These are phyloP conservation scores for Stichodactyla helianthus DNA, from an alignment of 64 coral and sea anemone genomes.

Conservation along the genomic window DNA sequence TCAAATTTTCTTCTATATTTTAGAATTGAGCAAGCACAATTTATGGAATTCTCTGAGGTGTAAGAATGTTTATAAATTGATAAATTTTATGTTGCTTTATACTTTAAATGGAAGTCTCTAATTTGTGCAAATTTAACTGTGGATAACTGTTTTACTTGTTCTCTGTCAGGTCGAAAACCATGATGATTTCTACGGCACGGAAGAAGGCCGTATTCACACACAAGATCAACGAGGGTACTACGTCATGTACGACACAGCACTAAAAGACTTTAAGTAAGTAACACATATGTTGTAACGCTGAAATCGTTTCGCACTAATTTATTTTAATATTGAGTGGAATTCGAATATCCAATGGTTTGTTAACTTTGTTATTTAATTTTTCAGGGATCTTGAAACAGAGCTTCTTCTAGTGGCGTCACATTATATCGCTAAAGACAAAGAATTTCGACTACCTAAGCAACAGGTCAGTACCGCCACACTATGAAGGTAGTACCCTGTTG, in stretches of 20 bases:
- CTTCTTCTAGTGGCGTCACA: slow-evolving; percentile 84
- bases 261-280: slow-evolving; percentile 88
- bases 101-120: no score
- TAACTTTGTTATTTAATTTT: neutral
- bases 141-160: neutral
- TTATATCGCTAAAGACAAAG: slow-evolving; percentile 86
- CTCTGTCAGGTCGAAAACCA: slow-evolving; percentile 84
- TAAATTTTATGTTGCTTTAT: neutral
- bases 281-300: neutral
- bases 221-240: slow-evolving; percentile 95
- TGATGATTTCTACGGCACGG: slow-evolving; percentile 81
- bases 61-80: neutral
- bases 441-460: slow-evolving; percentile 40
- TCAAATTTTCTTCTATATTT: slow-evolving; percentile 9
- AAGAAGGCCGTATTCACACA: slow-evolving; percentile 91
- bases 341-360: neutral
- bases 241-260: slow-evolving; percentile 71
- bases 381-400: slow-evolving; percentile 85
- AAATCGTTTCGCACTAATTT: no score
- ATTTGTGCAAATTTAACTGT: no score
- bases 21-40: slow-evolving; percentile 86
- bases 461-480: neutral
- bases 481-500: no score
- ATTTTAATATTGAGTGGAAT: no score
- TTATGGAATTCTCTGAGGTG: slow-evolving; percentile 98